Evolutionary conservation across 2,797 vertebrate genomes (phyloP), one percentile per base, ranked within the genome.

Genomic region (Manis pentadactyla): DNA sequence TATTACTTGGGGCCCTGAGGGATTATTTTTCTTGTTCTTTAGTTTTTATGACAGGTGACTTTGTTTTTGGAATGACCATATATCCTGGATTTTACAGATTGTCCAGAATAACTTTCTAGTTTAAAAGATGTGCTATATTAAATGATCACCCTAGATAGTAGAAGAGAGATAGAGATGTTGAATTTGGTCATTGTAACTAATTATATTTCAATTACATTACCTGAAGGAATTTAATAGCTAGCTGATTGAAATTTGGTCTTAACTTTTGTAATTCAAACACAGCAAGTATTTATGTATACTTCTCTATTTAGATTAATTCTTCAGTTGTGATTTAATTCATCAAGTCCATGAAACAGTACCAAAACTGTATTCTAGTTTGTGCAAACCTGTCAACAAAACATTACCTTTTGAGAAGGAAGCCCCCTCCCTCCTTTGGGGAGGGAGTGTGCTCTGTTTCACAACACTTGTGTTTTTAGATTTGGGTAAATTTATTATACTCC

Each of bases 321-420:
- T 87, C 9, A 39, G 17, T 69, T 82, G 12, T 57, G 51, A 57
- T 91, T 88, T 90, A 55, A 34, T 94, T 95, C 42, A 53, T 88
- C 13, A 66, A 12, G 42, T 64, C n/a, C 10, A 53, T 79, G 75
- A 66, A 59, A 69, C 57, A 59, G 18, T 29, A 42, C 81, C 57
- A 75, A 82, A 57, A 34, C 77, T 83, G 8, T 74, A 34, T 88
- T 94, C 34, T 93, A 23, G 78, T 90, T 96, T 85, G 17, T 88
- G n/a, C 7, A 63, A 64, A 94, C 75, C n/a, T 92, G 1, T 88
- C 59, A 77, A 11, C 49, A 74, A 68, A 85, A 42, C 7, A 4
- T 27, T 55, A 74, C 57, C 93, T 92, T 87, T 64, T 87, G 66
- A 84, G 53, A 77, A 92, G 34, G 51, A 77, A 87, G 23, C 18